phyloP scores from a whole-genome alignment of 2,888 invertebrate species.

The Norana najaformis region DNA sequence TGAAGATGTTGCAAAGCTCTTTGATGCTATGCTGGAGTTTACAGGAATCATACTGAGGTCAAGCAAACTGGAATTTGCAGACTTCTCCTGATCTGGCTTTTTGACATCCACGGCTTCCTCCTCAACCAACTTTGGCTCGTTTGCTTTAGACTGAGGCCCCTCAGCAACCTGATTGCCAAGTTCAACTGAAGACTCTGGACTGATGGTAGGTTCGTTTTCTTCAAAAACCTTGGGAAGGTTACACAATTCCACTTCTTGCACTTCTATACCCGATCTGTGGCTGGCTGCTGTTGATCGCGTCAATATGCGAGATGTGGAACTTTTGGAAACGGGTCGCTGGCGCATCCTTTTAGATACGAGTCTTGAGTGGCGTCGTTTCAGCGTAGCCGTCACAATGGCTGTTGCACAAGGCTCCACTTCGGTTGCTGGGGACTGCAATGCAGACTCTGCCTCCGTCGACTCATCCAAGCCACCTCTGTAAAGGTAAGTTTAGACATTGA shows the following conservation, averaged over 20 bases:
- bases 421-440: neutral
- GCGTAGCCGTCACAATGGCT: neutral
- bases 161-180: neutral
- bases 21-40: neutral
- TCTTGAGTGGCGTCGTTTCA: neutral
- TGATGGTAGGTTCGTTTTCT: neutral
- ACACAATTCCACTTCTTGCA: neutral
- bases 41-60: neutral
- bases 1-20: neutral
- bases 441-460: neutral
- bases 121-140: neutral
- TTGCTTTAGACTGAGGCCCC: neutral
- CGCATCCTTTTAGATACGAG: constrained; percentile 6
- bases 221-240: neutral
- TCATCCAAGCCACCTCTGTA: constrained; percentile 13
- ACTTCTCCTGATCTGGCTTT: neutral
- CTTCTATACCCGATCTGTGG: neutral
- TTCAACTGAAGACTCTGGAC: neutral
- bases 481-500: neutral
- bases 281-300: neutral
- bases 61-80: neutral
- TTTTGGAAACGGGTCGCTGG: neutral
- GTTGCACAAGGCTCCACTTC: constrained; percentile 20
- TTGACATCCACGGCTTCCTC: neutral
- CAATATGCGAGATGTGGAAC: constrained; percentile 15